Evolutionary conservation across 2,888 invertebrate species (phyloP), one percentile per base, ranked within the genome.

Genomic region (Bellardia bayeri): DNA sequence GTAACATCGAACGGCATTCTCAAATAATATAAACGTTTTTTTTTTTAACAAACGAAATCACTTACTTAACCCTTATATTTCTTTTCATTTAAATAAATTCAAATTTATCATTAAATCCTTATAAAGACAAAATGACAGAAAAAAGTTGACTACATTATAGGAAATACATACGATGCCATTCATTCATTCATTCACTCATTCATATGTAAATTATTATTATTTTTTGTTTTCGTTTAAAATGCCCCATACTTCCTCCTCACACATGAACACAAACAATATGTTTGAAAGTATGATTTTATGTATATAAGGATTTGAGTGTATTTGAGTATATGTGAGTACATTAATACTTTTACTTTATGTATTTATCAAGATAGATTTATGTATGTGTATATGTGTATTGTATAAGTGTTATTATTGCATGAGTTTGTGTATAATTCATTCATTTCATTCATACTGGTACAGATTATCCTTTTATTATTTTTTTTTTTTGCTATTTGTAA

Each of bases 341-440:
- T 63, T 45, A 76, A 83, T 63, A 71, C 76, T 37, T 78, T 61
- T 30, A 45, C 51, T 82, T 40, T 23, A 45, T 23, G 54, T 33
- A 42, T 82, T 82, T 76, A 76, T 78, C 56, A 76, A 54, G 64
- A 71, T 37, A 56, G 56, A 83, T 56, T 78, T 78, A 37, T 83
- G 64, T 71, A 23, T 56, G 16, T 54, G 49, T 68, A 30, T 42
- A 23, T 49, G 16, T 16, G 58, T 33, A 11, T 30, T 61, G 51
- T 58, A 56, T 23, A 33, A 37, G 1, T 69, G 33, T 30, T 23
- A 51, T 33, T n/a, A 51, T 33, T n/a, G 45, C 6, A 82, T 58
- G 23, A 30, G 33, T 69, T 61, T 68, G 33, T 49, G n/a, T 49
- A 7, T 16, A 11, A 56, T 45, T 42, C n/a, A 79, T 79, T 49